Conservation (phyloP, 2,113 vertebrate species). For the Acanthochromis polyacanthus region DNA sequence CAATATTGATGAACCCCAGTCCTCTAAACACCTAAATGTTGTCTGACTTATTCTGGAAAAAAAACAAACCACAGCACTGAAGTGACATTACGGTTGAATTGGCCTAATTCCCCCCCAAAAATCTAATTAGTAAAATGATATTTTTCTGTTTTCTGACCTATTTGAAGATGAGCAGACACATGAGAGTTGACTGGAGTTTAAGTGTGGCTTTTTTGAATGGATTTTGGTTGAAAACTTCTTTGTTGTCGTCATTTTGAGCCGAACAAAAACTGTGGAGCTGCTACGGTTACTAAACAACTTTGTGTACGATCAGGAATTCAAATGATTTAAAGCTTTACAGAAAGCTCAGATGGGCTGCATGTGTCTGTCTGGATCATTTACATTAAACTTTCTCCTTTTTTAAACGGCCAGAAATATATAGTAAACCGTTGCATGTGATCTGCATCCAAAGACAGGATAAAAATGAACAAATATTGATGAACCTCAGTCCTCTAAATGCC, state of each 20-base stretch:
- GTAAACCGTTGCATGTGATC: too few species aligned
- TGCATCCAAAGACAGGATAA: too few species aligned
- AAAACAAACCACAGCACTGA: background rate
- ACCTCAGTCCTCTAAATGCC: too few species aligned
- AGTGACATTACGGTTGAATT: slow-evolving; percentile 49
- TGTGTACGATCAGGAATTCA: background rate
- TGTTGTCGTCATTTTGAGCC: slow-evolving; percentile 1
- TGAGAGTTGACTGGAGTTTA: too few species aligned
- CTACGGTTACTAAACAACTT: slow-evolving; percentile 46
- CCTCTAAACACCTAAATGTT: too few species aligned
- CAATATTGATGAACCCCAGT: too few species aligned
- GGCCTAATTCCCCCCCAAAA: background rate
- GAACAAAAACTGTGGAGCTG: background rate
- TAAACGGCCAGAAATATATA: too few species aligned
- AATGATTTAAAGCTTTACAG: background rate
- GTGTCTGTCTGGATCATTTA: background rate
- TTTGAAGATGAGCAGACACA: background rate
- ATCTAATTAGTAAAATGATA: background rate
- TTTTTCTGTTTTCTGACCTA: background rate
- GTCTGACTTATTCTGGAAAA: too few species aligned
- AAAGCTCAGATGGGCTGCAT: background rate
- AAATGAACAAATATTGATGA: too few species aligned
- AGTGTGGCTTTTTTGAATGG: background rate
- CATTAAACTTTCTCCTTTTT: too few species aligned
- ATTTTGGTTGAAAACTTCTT: background rate